phyloP scores from a whole-genome alignment of 2,113 vertebrate species.

The Hepsetus odoe region DNA sequence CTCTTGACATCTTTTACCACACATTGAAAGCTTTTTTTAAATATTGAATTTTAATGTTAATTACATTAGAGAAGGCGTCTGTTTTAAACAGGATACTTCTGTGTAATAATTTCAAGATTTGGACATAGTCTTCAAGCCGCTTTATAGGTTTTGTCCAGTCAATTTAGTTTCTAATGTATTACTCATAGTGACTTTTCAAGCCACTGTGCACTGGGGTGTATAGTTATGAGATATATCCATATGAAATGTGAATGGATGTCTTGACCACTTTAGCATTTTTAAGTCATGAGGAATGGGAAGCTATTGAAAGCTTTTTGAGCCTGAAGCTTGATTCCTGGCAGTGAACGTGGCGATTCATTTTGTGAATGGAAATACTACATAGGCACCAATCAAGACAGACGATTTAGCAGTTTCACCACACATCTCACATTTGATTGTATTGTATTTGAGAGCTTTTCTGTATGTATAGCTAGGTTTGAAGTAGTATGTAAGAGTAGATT shows the following conservation, averaged over 20 bases:
- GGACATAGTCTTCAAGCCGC: not conserved
- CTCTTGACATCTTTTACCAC: conserved; percentile 5
- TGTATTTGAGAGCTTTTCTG: not conserved
- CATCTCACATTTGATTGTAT: conserved; percentile 14
- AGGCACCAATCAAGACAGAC: conserved; percentile 2
- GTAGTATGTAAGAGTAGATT: not conserved
- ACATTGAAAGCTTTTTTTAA: not conserved
- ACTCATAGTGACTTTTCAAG: conserved; percentile 10
- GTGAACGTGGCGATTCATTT: not conserved
- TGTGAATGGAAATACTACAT: not conserved
- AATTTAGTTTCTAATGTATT: not conserved
- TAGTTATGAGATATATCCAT: conserved; percentile 14
- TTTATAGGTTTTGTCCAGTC: not conserved
- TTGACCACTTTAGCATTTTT: conserved; percentile 33
- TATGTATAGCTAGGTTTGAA: conserved; percentile 13
- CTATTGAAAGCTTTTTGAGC: conserved; percentile 47
- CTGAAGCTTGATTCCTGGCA: conserved; percentile 43
- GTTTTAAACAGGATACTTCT: not conserved
- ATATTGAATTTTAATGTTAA: not conserved
- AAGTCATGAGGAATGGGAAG: conserved; percentile 35
- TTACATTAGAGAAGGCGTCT: not conserved
- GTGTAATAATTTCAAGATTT: not conserved
- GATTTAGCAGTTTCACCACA: not conserved
- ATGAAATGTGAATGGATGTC: conserved; percentile 42
- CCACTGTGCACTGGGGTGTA: conserved; percentile 23